Evolutionary conservation across 2,113 vertebrate species (phyloP), one percentile per base, ranked within the genome.

Genomic region (rat (Rattus norvegicus)): DNA sequence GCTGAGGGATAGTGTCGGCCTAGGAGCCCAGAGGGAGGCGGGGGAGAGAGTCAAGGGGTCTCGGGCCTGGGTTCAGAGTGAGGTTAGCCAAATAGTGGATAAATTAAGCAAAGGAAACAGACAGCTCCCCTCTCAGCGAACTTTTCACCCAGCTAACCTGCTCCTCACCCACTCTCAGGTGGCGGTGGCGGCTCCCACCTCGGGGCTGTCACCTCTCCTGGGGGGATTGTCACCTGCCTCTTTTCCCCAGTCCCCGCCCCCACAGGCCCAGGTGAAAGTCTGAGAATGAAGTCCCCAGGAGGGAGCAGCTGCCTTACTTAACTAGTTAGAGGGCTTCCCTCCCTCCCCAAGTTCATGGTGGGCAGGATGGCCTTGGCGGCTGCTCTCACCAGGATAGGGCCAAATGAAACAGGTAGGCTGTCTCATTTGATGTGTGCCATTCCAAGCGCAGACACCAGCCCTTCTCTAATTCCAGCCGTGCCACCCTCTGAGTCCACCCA

Each of bases 21-120:
- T 56, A 36, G 96, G 89, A 97, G 97, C 98, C 97, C 97, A 79
- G 96, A 94, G 97, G 97, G 96, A 98, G 94, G 98, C 98, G 97
- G 98, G 97, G 98, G 98, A 97, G 98, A 98, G 96, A 98, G 98
- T 98, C 98, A 97, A 98, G 98, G 98, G 99, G 98, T 99, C 99
- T 98, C 98, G 92, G 98, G 98, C 99, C 98, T 98, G 99, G 98
- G 99, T 99, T 99, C 99, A 99, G 99, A 99, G 98, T 99, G 99
- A 99, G 99, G 99, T 99, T 99, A 99, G 99, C 99, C 99, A 99
- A 99, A 99, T 99, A 99, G 98, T 97, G 97, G 99, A 99, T 99
- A 99, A 99, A 99, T 99, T 99, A 99, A 98, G 98, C 97, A 85
- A 98, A 98, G 98, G 98, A 98, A 99, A 99, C 98, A 99, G 99